These are phyloP conservation scores for Numenius phaeopus DNA, from an alignment of 2,797 vertebrate species.

Conservation along the genomic window DNA sequence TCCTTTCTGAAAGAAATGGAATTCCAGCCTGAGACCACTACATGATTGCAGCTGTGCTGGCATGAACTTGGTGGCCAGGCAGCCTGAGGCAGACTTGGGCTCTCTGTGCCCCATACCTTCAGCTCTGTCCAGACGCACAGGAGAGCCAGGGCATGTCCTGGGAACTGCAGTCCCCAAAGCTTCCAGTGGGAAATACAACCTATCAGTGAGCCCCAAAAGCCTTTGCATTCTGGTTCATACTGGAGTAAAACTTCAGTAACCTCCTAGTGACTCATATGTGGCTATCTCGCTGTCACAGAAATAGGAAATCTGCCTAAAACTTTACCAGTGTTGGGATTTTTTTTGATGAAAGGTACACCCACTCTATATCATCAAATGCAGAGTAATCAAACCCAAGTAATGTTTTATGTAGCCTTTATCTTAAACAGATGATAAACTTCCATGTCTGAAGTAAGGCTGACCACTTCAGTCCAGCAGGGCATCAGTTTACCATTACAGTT, in stretches of 20 bases:
- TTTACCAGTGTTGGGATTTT: not conserved
- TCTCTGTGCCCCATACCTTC: not conserved
- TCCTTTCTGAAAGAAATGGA: not conserved
- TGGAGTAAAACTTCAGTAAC: not conserved
- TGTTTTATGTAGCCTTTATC: not conserved
- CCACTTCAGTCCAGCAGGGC: not conserved
- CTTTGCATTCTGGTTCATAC: not conserved
- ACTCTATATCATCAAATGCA: not conserved
- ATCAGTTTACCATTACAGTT: not conserved
- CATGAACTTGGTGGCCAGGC: rapidly evolving
- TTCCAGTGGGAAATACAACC: not conserved
- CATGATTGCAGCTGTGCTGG: not conserved
- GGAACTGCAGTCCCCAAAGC: not conserved
- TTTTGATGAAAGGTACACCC: not conserved
- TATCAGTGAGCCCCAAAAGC: not conserved
- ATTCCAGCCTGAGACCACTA: not conserved
- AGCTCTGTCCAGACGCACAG: not conserved
- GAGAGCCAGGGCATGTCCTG: not conserved
- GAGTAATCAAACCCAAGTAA: not conserved
- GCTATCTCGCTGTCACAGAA: not conserved
- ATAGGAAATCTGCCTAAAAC: not conserved
- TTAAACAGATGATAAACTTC: not conserved
- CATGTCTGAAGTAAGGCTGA: not conserved
- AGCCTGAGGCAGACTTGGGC: not conserved
- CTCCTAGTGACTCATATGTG: not conserved